A percentile compares a stretch with the other conserved stretches of the same genome.
Evolutionary conservation across 2,113 vertebrate genomes (phyloP).

Genomic region (Lampris megalopsis): DNA sequence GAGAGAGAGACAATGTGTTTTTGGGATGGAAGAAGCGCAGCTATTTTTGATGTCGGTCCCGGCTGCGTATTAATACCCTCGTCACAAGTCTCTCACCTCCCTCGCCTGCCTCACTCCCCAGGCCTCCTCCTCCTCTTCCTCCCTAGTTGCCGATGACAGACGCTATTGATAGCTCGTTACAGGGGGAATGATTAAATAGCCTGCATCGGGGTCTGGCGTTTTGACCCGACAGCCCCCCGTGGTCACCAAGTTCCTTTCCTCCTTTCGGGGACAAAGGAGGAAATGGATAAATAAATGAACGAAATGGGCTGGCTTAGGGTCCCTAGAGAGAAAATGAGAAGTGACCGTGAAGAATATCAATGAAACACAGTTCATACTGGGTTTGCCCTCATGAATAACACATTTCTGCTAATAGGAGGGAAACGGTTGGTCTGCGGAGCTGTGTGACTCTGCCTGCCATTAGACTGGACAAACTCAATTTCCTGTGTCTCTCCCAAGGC

Average conservation of each 20-base stretch:
- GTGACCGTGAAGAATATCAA: slow-evolving; percentile 79
- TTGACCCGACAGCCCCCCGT: slow-evolving; percentile 55
- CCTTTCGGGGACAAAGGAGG: slow-evolving; percentile 37
- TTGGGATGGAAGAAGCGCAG: slow-evolving; percentile 44
- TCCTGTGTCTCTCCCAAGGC: slow-evolving; percentile 79
- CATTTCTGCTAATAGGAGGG: slow-evolving; percentile 81
- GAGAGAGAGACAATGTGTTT: slow-evolving; percentile 70
- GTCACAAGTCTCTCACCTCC: slow-evolving; percentile 47
- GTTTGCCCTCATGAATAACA: slow-evolving; percentile 86
- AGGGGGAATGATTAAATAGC: slow-evolving; percentile 55
- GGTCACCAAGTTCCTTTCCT: slow-evolving; percentile 49
- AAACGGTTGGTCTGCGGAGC: slow-evolving; percentile 71
- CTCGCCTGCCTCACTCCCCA: slow-evolving; percentile 12
- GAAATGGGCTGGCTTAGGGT: slow-evolving; percentile 67
- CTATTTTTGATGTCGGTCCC: slow-evolving; percentile 43
- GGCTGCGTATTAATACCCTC: slow-evolving; percentile 42
- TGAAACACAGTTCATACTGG: slow-evolving; percentile 81
- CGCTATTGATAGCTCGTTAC: slow-evolving; percentile 60
- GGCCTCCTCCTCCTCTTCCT: slow-evolving; percentile 7
- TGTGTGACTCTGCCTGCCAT: slow-evolving; percentile 76
- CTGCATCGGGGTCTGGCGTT: slow-evolving; percentile 46
- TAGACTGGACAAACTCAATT: slow-evolving; percentile 84
- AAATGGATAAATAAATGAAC: slow-evolving; percentile 78
- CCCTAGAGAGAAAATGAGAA: slow-evolving; percentile 73
- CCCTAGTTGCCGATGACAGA: slow-evolving; percentile 52